These are phyloP conservation scores for Anguilla pacifica DNA, from an alignment of 2,797 vertebrate species.

Conservation along the genomic window DNA sequence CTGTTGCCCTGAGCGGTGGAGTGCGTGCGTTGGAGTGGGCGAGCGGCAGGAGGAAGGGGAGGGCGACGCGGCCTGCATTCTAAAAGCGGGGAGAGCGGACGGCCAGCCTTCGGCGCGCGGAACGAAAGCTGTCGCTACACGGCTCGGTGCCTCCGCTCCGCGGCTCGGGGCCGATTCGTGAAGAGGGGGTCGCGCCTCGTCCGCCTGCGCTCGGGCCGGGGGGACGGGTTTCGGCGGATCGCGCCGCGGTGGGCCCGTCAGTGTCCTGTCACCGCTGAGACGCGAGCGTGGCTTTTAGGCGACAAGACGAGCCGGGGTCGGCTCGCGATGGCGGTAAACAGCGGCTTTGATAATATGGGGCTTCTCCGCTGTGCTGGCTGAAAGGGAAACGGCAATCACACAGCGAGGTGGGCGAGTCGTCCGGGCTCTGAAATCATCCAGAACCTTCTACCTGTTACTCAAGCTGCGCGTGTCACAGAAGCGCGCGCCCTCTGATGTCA, in stretches of 20 bases:
- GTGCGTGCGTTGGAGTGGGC: neutral
- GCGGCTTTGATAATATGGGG: conserved; percentile 50
- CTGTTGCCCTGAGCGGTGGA: neutral
- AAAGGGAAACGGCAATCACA: neutral
- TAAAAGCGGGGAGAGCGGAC: neutral
- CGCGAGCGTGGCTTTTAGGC: conserved; percentile 43
- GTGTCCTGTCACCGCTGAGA: conserved; percentile 38
- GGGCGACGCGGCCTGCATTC: no score
- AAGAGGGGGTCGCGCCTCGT: neutral
- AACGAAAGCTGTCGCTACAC: neutral
- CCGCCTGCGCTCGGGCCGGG: neutral
- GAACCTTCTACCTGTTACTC: neutral
- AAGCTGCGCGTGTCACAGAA: neutral
- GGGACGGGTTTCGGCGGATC: neutral
- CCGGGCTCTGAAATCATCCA: neutral
- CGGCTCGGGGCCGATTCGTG: neutral
- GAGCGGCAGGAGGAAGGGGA: neutral
- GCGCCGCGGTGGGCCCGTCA: neutral
- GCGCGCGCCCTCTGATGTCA: neutral
- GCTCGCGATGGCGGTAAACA: conserved; percentile 54
- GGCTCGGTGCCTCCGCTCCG: neutral
- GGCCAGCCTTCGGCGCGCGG: neutral
- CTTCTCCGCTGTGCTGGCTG: conserved; percentile 45
- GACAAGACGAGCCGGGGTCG: conserved; percentile 49
- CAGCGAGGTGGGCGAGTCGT: neutral